Evolutionary conservation across 2,113 vertebrate species (phyloP).

Genomic region (Odocoileus virginianus): DNA sequence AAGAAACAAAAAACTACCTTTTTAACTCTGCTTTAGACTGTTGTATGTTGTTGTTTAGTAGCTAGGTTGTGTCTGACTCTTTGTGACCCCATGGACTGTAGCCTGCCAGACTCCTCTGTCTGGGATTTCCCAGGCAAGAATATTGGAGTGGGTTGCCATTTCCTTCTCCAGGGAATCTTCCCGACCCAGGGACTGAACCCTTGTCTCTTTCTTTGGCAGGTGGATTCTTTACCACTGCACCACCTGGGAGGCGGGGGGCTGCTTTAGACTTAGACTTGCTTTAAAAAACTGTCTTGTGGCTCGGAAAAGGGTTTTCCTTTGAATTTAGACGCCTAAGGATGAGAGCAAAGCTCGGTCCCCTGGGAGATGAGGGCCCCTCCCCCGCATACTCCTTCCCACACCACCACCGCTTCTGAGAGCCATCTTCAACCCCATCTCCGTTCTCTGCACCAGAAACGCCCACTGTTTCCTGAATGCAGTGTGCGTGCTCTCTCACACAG

Average conservation of each 20-base stretch:
- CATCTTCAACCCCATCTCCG: neutral
- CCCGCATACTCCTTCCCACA: neutral
- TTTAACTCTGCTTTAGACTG: neutral
- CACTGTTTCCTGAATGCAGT: neutral
- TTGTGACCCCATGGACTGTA: neutral
- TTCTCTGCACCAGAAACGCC: neutral
- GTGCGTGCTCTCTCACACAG: neutral
- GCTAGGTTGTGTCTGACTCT: neutral
- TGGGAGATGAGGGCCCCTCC: neutral
- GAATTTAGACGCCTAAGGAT: neutral
- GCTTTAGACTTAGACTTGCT: neutral
- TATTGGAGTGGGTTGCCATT: neutral
- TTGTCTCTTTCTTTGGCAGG: neutral
- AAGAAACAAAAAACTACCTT: neutral
- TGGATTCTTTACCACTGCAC: neutral
- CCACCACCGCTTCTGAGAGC: neutral
- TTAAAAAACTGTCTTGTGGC: neutral
- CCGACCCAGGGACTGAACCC: neutral
- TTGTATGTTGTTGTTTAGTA: neutral
- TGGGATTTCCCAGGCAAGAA: neutral
- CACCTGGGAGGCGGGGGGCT: neutral
- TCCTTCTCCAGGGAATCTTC: neutral
- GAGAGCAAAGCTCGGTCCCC: neutral
- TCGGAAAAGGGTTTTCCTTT: neutral
- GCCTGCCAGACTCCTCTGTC: neutral